These are phyloP conservation scores for Oxyura jamaicensis DNA, from an alignment of 2,113 vertebrate genomes.

Conservation along the genomic window DNA sequence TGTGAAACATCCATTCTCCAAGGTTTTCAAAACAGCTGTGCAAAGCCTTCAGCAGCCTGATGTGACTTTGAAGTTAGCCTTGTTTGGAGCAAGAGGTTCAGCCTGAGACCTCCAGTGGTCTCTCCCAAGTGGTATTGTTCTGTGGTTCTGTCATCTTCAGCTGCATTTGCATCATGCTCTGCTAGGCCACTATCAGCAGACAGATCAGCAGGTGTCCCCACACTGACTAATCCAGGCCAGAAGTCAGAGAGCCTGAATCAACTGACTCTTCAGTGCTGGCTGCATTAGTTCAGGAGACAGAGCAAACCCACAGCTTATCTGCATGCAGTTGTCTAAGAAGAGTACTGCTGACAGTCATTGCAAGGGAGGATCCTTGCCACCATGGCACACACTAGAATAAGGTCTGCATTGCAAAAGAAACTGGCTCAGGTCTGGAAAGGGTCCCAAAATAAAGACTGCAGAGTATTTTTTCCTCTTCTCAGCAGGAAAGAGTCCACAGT, in stretches of 20 bases:
- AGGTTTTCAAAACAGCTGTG: not conserved
- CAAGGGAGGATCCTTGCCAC: not conserved
- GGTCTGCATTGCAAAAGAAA: not conserved
- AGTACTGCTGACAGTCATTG: not conserved
- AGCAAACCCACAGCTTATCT: not conserved
- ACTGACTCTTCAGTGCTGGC: accelerated
- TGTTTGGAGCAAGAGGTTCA: not conserved
- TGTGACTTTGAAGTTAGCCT: not conserved
- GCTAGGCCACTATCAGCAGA: not conserved
- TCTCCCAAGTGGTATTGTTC: not conserved
- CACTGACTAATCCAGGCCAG: not conserved
- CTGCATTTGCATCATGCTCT: not conserved
- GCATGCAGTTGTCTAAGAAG: not conserved
- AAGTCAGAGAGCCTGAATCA: not conserved
- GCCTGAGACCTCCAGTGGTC: not conserved
- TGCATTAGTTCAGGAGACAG: not conserved
- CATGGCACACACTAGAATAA: not conserved
- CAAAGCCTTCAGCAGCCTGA: not conserved
- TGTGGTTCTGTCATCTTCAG: not conserved
- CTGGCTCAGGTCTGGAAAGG: not conserved
- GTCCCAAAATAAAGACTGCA: not conserved
- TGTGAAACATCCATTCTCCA: not conserved
- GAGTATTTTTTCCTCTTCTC: not conserved
- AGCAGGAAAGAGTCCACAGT: not conserved
- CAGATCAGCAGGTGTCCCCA: not conserved